Base-by-base conservation (phyloP, 2,797 vertebrate genomes). In the Furcifer pardalis region DNA sequence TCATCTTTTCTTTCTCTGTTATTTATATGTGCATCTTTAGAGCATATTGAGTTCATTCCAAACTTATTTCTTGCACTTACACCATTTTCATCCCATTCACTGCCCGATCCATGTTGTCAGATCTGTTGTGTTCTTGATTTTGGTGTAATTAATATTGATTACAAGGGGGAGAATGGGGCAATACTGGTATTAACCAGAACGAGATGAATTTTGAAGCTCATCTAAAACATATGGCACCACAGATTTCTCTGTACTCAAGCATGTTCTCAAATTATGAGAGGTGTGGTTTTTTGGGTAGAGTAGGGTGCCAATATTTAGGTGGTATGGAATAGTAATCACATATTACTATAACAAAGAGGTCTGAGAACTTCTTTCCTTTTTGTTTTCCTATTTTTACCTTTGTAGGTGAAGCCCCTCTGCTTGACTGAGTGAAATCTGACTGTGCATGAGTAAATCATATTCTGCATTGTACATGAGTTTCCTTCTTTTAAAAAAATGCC, bases 1-100 rank as follows among this genome's bases (percentile, higher is more conserved):
- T 21, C 72, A 19, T 42, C 12, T 15, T 21, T 44, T 2, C 76
- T 1, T 93, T 93, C 12, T 76, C 87, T 0, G 72, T 94, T 59
- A 92, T 83, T 2, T 80, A 92, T 12, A 1, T 60, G 10, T 12
- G 42, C 52, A 4, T 56, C 52, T 56, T 56, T 56, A 56, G 52
- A 15, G 19, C 52, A 23, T 49, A 49, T 49, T 7, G 44, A 15
- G 1, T 6, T 19, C 30, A 21, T 21, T 74, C 30, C 30, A 4
- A 13, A 15, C 7, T 15, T 17, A 9, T 74, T 49, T 30, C 49
- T 74, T 49, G 30, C 30, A 49, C 15, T 49, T 74, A n/a, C 5
- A 8, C 46, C 27, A 49, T 49, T 21, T 21, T 19, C 30, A 49
- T 7, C 44, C 2, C 69, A 42, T 44, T 27, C 40, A 42, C 9